A percentile compares a stretch with the other conserved stretches of the same genome.
Conservation (phyloP, 2,888 invertebrate species). For the Steinernema carpocapsae region DNA sequence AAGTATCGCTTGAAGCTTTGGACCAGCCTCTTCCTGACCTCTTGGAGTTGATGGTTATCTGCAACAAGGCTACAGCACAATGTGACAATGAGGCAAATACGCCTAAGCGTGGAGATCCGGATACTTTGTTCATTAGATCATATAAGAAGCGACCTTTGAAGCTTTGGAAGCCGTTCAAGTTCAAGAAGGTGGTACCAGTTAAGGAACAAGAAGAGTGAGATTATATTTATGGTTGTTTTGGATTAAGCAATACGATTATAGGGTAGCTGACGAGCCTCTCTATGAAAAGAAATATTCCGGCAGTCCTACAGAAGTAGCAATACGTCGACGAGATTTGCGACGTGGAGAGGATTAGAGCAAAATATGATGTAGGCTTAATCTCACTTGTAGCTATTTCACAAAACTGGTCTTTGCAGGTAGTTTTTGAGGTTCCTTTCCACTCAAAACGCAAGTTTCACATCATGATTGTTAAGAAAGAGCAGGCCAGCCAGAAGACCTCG, state of each 20-base stretch:
- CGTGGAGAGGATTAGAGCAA: slow-evolving; percentile 36
- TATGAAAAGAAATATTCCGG: slow-evolving; percentile 9
- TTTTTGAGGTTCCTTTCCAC: slow-evolving; percentile 48
- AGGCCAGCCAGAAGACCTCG: not conserved
- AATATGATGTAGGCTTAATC: slow-evolving; percentile 35
- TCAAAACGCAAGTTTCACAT: slow-evolving; percentile 46
- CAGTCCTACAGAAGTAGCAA: slow-evolving; percentile 9
- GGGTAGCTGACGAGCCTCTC: not conserved
- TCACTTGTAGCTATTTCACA: no score
- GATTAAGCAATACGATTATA: no score
- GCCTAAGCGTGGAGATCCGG: not conserved
- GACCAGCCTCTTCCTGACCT: slow-evolving; percentile 9
- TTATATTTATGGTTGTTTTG: no score
- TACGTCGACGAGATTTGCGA: slow-evolving; percentile 27
- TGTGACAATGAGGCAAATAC: not conserved
- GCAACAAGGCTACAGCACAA: slow-evolving; percentile 13
- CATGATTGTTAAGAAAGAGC: slow-evolving; percentile 42
- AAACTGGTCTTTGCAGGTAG: slow-evolving; percentile 32
- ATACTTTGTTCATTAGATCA: not conserved
- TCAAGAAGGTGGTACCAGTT: not conserved
- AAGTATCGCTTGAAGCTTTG: not conserved
- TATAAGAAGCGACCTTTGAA: not conserved
- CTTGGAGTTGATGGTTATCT: slow-evolving; percentile 10
- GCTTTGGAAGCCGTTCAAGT: slow-evolving; percentile 1
- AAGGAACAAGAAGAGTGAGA: no score